Percentiles rank a stretch among this genome's conserved stretches.
Evolutionary conservation across 2,113 vertebrate genomes (phyloP).

Genomic region (Nesospiza acunhae): DNA sequence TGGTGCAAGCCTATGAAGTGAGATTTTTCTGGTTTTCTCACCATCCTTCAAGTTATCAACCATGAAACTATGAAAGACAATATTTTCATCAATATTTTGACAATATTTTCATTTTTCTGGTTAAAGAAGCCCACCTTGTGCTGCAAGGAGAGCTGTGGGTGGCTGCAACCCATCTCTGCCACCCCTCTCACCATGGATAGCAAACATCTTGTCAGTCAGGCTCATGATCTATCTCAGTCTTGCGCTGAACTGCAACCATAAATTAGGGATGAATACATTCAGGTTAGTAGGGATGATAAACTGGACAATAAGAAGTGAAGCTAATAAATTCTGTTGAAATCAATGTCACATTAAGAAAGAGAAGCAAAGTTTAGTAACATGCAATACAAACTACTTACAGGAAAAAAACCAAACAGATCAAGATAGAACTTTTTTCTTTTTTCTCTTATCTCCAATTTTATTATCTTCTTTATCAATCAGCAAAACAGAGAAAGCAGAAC

Average conservation of each 20-base stretch:
- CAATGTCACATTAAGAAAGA: not conserved
- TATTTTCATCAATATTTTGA: not conserved
- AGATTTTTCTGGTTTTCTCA: not conserved
- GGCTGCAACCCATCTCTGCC: not conserved
- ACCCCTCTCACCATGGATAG: not conserved
- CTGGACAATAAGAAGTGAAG: not conserved
- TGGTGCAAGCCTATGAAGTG: accelerated
- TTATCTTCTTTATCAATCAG: constrained; percentile 34
- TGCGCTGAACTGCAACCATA: not conserved
- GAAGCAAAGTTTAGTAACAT: not conserved
- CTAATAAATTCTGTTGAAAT: not conserved
- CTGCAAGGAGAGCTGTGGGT: not conserved
- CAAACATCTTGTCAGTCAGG: not conserved
- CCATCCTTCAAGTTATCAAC: not conserved
- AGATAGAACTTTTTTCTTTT: not conserved
- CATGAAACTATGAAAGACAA: not conserved
- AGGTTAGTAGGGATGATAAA: not conserved
- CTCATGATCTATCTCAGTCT: not conserved
- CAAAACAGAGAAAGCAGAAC: not conserved
- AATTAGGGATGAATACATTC: not conserved
- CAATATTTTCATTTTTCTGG: not conserved
- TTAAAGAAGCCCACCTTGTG: not conserved
- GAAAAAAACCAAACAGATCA: not conserved
- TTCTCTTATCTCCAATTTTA: not conserved
- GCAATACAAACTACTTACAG: not conserved